Evolutionary conservation across 2,113 vertebrate species (phyloP).

Genomic region (Morone saxatilis): DNA sequence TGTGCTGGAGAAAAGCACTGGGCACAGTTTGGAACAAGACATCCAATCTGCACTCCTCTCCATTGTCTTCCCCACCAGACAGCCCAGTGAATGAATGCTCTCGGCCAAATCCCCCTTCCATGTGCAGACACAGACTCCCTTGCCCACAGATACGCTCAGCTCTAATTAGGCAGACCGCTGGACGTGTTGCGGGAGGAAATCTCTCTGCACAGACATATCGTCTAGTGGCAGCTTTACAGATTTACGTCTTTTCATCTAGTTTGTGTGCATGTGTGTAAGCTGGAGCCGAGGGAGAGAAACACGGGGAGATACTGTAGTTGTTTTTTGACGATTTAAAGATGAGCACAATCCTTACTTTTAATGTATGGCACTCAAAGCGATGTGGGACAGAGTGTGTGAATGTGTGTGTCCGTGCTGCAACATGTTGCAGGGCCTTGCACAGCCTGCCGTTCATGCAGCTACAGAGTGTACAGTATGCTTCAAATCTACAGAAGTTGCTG

Average conservation of each 20-base stretch:
- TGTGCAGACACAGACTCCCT: constrained; percentile 56
- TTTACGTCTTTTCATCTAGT: constrained; percentile 63
- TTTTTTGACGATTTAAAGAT: constrained; percentile 34
- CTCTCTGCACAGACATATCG: constrained; percentile 68
- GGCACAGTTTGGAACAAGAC: constrained; percentile 58
- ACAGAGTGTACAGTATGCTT: constrained; percentile 47
- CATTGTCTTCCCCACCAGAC: constrained; percentile 74
- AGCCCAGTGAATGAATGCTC: constrained; percentile 55
- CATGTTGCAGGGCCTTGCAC: constrained; percentile 52
- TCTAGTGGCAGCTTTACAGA: constrained; percentile 73
- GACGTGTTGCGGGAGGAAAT: constrained; percentile 59
- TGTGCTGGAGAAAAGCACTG: constrained; percentile 29
- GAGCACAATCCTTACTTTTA: constrained; percentile 33
- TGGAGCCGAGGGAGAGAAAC: constrained; percentile 33
- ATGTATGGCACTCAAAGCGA: constrained; percentile 20
- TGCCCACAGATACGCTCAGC: constrained; percentile 68
- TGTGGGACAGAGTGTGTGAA: neutral
- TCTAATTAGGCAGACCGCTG: constrained; percentile 75
- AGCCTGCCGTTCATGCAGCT: constrained; percentile 20
- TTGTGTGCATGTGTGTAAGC: constrained; percentile 51
- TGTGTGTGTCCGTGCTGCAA: constrained; percentile 22
- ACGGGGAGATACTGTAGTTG: constrained; percentile 22
- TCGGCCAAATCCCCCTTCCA: constrained; percentile 70
- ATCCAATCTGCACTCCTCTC: constrained; percentile 64
- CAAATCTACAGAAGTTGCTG: constrained; percentile 62